Conservation (phyloP, 2,113 vertebrate species). For the Peromyscus maniculatus region DNA sequence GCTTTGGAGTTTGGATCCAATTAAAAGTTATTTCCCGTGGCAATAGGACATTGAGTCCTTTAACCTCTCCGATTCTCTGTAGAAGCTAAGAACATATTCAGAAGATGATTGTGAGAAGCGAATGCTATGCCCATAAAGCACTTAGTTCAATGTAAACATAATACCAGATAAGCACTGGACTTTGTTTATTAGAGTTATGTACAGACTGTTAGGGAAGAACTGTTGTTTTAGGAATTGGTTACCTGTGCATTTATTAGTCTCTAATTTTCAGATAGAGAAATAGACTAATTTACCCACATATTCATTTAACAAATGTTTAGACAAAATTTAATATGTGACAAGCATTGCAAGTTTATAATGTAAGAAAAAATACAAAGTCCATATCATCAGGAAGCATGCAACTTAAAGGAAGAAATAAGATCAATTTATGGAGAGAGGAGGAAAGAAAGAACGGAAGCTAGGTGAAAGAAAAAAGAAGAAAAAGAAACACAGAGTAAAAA, state of each 20-base stretch:
- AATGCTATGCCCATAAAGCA: background rate
- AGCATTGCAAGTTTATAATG: background rate
- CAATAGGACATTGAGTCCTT: background rate
- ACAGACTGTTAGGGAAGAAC: background rate
- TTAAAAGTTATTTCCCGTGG: background rate
- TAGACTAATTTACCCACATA: background rate
- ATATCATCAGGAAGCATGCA: background rate
- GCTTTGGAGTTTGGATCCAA: background rate
- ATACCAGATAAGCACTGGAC: background rate
- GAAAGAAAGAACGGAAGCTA: background rate
- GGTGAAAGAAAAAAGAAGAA: background rate
- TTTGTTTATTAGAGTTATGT: background rate
- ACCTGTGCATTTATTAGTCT: background rate
- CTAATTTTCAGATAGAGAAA: background rate
- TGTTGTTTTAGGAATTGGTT: conserved; percentile 6
- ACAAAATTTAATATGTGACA: background rate
- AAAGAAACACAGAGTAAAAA: background rate
- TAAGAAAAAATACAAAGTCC: background rate
- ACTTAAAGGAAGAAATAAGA: background rate
- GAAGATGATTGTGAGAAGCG: background rate
- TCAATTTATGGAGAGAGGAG: background rate
- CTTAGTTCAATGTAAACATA: background rate
- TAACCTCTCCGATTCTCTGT: background rate
- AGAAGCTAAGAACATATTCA: background rate
- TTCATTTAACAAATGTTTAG: conserved; percentile 36